These are phyloP conservation scores for Pyrocoelia pectoralis DNA, from an alignment of 2,888 invertebrate genomes.

Conservation along the genomic window DNA sequence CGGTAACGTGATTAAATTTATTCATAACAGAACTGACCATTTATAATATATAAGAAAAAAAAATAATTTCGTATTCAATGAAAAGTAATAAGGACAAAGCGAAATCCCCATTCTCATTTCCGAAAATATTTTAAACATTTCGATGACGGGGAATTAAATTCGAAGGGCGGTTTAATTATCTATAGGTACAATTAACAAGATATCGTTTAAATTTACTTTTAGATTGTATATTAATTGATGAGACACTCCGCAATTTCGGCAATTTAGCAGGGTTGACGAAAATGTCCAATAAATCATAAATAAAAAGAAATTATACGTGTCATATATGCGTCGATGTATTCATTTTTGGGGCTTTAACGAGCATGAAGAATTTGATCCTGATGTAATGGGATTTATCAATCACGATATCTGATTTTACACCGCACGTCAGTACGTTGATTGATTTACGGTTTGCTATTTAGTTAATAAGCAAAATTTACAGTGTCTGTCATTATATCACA, in stretches of 20 bases:
- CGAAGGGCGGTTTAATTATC: too few relatives aligned
- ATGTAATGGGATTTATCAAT: constrained; percentile 1
- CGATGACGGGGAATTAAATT: too few relatives aligned
- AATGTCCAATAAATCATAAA: not conserved
- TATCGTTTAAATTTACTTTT: too few relatives aligned
- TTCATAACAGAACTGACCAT: constrained; percentile 1
- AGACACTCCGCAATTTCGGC: too few relatives aligned
- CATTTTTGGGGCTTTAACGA: not conserved
- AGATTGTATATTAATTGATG: too few relatives aligned
- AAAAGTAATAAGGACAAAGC: not conserved
- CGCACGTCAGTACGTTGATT: not conserved
- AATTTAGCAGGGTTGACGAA: too few relatives aligned
- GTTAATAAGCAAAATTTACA: constrained; percentile 1
- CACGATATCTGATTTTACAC: not conserved
- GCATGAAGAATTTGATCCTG: not conserved
- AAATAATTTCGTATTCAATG: not conserved
- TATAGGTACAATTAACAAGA: too few relatives aligned
- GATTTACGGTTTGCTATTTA: not conserved
- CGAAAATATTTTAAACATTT: too few relatives aligned
- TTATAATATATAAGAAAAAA: not conserved
- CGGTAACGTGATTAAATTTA: not conserved
- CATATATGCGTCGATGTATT: not conserved
- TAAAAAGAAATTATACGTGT: not conserved
- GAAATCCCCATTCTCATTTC: too few relatives aligned
- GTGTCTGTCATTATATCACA: not conserved